Evolutionary conservation across 2,888 invertebrate genomes (phyloP), one percentile per base, ranked within the genome.

Genomic region (Hoplodrina blanda): DNA sequence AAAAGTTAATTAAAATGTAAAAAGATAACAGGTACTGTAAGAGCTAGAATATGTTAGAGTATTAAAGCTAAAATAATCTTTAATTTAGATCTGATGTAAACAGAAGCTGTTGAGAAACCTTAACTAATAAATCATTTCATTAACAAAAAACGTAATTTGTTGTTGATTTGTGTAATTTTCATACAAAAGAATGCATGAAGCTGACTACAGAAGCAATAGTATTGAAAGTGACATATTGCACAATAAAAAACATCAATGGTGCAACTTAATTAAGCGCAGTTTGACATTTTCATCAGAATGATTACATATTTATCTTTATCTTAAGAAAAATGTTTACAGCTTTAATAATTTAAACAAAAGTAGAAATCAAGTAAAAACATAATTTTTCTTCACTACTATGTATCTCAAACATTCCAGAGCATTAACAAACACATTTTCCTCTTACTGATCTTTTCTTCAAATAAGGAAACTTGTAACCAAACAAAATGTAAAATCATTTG

Each of bases 381-480:
- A n/a, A 2, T 25, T 37, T 25, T 11, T 46, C 8, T 33, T 71
- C 13, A 13, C 0, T n/a, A 25, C 0, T 30, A 30, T 15, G 10
- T 13, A 49, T n/a, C 6, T 5, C 41, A 41, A 41, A 41, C 41
- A 11, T 57, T 46, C 1, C 5, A 15, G 8, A 30, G n/a, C 30
- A 46, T 41, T n/a, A 46, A 25, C 20, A 10, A 7, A 15, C 25
- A 37, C 1, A 19, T 73, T 73, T 59, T 73, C 72, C 73, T 65
- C 8, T 30, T 49, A 55, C 20, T 33, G 53, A 59, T 52, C 30
- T 63, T 55, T 13, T 3, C 66, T 25, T 55, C 49, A 7, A 65
- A 73, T 60, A 52, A 56, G 74, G 73, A 73, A 73, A 73, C 55
- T 44, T 11, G 4, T 33, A 33, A 25, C 20, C 2, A 25, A 65